phyloP scores from a whole-genome alignment of 2,888 invertebrate genomes.

The Aleiodes alternator region DNA sequence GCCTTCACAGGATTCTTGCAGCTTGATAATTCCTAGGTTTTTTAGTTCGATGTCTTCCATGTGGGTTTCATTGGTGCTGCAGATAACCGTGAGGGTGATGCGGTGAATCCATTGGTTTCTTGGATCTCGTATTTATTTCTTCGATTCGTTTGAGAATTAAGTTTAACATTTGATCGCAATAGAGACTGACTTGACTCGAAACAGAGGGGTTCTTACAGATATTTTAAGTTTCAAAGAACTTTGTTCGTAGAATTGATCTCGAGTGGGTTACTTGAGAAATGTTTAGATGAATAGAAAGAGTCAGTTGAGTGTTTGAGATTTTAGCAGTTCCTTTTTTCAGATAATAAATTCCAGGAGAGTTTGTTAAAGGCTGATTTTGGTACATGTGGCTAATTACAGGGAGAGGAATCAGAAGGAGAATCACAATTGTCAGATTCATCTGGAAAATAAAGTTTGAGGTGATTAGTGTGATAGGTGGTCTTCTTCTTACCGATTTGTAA shows the following conservation, averaged over 20 bases:
- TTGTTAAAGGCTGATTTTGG: neutral
- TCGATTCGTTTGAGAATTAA: neutral
- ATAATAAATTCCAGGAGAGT: slow-evolving; percentile 47
- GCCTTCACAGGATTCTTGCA: slow-evolving; percentile 42
- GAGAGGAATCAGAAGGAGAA: slow-evolving; percentile 24
- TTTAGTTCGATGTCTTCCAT: slow-evolving; percentile 51
- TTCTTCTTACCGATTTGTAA: slow-evolving; percentile 45
- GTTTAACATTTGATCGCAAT: slow-evolving; percentile 6
- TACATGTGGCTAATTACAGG: neutral
- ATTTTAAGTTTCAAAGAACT: neutral
- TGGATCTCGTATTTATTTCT: slow-evolving; percentile 24
- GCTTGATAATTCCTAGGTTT: slow-evolving; percentile 35
- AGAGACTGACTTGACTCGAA: neutral
- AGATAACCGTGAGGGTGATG: slow-evolving; percentile 35
- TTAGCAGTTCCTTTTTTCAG: slow-evolving; percentile 43
- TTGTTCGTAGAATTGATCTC: neutral
- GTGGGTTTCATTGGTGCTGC: slow-evolving; percentile 31
- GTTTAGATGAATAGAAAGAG: slow-evolving; percentile 46
- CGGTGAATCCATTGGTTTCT: slow-evolving; percentile 53
- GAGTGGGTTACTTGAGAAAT: slow-evolving; percentile 37
- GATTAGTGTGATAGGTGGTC: slow-evolving; percentile 45
- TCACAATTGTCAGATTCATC: slow-evolving; percentile 32
- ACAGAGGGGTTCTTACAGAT: slow-evolving; percentile 3
- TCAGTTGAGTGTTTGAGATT: slow-evolving; percentile 42
- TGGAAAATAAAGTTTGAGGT: slow-evolving; percentile 45